A percentile compares a stretch with the other conserved stretches of the same genome.
Conservation (phyloP, 2,888 invertebrate genomes). For the Drosophila parthenogenetica region DNA sequence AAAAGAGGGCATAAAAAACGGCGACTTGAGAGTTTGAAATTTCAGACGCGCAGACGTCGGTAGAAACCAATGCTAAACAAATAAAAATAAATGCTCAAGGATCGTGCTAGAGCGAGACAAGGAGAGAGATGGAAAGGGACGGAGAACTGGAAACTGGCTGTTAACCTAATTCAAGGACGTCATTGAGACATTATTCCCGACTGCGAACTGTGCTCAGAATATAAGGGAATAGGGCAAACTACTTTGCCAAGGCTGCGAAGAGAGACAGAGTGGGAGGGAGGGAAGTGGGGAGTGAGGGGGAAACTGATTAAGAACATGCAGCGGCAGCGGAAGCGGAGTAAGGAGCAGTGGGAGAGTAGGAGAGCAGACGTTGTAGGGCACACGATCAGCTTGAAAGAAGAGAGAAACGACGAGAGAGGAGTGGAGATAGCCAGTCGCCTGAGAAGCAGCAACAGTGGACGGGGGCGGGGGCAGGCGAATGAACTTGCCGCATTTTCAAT, state of each 20-base stretch:
- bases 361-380: slow-evolving; percentile 8
- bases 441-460: slow-evolving; percentile 12
- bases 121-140: not conserved
- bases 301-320: slow-evolving; percentile 4
- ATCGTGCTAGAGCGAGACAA: slow-evolving; percentile 31
- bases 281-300: not conserved
- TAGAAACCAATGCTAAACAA: slow-evolving; percentile 49
- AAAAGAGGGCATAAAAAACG: slow-evolving; percentile 21
- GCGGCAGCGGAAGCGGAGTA: not conserved
- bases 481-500: slow-evolving; percentile 79
- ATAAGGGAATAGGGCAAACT: slow-evolving; percentile 84
- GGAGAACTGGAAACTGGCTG: slow-evolving; percentile 64
- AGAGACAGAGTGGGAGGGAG: not conserved
- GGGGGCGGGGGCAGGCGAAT: slow-evolving; percentile 60
- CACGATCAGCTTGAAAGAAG: slow-evolving; percentile 38
- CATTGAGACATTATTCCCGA: slow-evolving; percentile 81
- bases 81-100: slow-evolving; percentile 56
- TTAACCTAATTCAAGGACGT: slow-evolving; percentile 84
- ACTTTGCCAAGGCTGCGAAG: slow-evolving; percentile 79
- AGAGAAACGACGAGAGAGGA: not conserved
- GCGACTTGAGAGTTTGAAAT: slow-evolving; percentile 73
- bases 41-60: slow-evolving; percentile 74
- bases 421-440: slow-evolving; percentile 8
- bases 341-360: not conserved
- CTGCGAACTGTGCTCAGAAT: slow-evolving; percentile 54